Conservation (phyloP, 2,888 invertebrate genomes). For the Synergus itoensis region DNA sequence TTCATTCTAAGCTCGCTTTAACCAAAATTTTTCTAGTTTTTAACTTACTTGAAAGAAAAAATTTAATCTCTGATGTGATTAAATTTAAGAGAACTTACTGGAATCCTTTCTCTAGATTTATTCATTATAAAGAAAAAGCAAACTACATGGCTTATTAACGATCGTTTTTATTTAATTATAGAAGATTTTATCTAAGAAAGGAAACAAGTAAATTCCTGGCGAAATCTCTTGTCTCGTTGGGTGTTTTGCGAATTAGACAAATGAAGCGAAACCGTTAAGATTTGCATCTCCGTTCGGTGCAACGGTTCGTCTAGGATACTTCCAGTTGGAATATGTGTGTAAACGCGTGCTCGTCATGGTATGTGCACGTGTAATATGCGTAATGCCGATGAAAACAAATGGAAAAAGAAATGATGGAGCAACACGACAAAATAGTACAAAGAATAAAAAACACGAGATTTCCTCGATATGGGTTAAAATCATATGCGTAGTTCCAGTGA, state of each 20-base stretch:
- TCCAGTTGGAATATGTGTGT: constrained; percentile 7
- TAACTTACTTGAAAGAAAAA: too few relatives aligned
- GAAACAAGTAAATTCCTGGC: constrained; percentile 4
- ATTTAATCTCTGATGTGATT: too few relatives aligned
- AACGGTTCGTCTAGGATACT: background rate
- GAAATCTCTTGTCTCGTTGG: background rate
- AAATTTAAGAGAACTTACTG: too few relatives aligned
- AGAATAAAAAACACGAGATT: background rate
- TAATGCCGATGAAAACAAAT: constrained; percentile 34
- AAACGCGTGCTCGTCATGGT: constrained; percentile 34
- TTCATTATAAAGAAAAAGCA: background rate
- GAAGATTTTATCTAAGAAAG: background rate
- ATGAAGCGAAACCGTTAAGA: constrained; percentile 35
- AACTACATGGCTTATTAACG: background rate
- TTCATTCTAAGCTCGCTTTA: too few relatives aligned
- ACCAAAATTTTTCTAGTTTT: too few relatives aligned
- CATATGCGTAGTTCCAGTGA: constrained; percentile 13
- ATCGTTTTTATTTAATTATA: background rate
- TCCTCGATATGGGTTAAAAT: constrained; percentile 4
- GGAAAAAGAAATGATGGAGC: constrained; percentile 7
- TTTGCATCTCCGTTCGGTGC: constrained; percentile 25
- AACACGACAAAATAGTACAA: constrained; percentile 11
- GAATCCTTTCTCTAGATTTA: background rate
- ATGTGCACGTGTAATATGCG: constrained; percentile 19
- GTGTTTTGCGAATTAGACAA: constrained; percentile 24